phyloP scores from a whole-genome alignment of 1,140 invertebrate species.

The Calliphora vicina region DNA sequence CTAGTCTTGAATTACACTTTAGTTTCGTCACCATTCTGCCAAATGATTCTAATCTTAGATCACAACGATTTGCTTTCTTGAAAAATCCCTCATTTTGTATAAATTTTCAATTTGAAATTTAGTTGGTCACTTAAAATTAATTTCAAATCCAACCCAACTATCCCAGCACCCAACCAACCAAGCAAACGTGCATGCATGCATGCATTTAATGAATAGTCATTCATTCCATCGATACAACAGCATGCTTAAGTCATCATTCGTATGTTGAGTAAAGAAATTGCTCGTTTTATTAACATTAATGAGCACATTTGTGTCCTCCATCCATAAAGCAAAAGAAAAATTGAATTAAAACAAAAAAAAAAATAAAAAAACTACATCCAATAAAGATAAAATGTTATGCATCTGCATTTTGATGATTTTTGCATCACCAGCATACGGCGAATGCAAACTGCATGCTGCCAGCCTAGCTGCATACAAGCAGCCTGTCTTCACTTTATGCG shows the following conservation, averaged over 20 bases:
- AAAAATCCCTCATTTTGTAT: not conserved
- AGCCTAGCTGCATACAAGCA: not conserved
- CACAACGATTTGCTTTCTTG: not conserved
- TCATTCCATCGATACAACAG: not conserved
- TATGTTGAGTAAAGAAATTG: conserved; percentile 29
- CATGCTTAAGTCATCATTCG: conserved; percentile 14
- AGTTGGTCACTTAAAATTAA: not conserved
- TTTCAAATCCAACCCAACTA: no score
- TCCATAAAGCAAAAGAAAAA: not conserved
- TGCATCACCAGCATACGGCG: not conserved
- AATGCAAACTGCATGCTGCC: not conserved
- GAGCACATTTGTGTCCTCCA: conserved; percentile 25
- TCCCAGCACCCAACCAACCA: not conserved
- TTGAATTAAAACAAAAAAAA: not conserved
- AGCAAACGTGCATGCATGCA: not conserved
- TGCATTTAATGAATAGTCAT: not conserved
- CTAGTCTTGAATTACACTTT: no score
- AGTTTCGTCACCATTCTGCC: no score
- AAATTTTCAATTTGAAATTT: no score
- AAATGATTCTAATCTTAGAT: no score
- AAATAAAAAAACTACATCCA: no score
- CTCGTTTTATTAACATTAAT: conserved; percentile 31
- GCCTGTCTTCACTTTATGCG: not conserved
- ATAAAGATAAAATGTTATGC: conserved; percentile 32
- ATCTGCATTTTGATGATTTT: conserved; percentile 23